Percentiles rank a stretch among this genome's conserved stretches.
Conservation (phyloP, 2,888 invertebrate species). For the Scaptomyza cyrtandrae region DNA sequence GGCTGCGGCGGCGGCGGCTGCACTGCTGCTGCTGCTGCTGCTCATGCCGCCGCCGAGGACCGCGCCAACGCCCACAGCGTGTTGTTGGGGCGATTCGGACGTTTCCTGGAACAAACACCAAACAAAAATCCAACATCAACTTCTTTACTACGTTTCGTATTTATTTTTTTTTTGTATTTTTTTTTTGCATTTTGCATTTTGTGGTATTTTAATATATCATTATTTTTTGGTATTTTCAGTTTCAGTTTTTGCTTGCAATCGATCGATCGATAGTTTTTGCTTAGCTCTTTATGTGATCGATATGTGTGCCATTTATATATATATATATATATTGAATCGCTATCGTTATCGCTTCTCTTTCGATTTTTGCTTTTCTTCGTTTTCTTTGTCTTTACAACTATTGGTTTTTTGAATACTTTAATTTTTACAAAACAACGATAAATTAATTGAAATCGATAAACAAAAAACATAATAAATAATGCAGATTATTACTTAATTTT, state of each 20-base stretch:
- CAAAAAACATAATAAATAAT: conserved; percentile 25
- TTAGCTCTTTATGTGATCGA: conserved; percentile 50
- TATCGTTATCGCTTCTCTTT: conserved; percentile 63
- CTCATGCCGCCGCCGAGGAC: conserved; percentile 68
- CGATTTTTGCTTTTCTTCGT: conserved; percentile 68
- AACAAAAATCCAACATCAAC: conserved; percentile 94
- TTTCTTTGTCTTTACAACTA: conserved; percentile 72
- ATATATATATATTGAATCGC: neutral
- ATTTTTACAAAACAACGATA: conserved; percentile 33
- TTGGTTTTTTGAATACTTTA: conserved; percentile 31
- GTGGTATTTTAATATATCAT: conserved; percentile 62
- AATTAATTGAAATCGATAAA: conserved; percentile 14
- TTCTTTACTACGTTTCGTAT: conserved; percentile 86
- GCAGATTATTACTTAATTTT: conserved; percentile 27
- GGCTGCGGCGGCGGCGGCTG: conserved; percentile 61
- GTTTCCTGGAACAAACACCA: conserved; percentile 94
- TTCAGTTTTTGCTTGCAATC: conserved; percentile 76
- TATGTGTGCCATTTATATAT: conserved; percentile 51
- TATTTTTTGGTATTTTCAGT: conserved; percentile 58
- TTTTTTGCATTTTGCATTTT: conserved; percentile 87
- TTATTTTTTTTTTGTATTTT: conserved; percentile 64
- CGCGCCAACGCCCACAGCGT: conserved; percentile 86
- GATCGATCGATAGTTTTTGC: conserved; percentile 64
- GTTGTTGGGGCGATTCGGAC: conserved; percentile 87
- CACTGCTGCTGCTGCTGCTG: conserved; percentile 73